Evolutionary conservation across 2,888 invertebrate genomes (phyloP).

Genomic region (Autographa pulchrina): DNA sequence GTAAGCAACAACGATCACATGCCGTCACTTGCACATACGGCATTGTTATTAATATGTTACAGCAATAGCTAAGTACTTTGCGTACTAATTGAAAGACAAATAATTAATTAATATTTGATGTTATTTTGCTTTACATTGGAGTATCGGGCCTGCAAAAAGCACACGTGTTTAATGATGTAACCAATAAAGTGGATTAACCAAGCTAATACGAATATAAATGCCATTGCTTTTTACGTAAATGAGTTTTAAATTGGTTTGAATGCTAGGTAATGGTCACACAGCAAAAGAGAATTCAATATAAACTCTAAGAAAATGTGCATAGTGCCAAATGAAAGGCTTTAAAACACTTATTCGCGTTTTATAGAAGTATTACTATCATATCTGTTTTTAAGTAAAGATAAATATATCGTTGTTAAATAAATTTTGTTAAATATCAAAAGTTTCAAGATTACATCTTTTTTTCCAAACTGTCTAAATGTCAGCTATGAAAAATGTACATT

Average conservation of each 20-base stretch:
- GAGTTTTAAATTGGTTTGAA: slow-evolving; percentile 17
- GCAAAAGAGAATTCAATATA: slow-evolving; percentile 29
- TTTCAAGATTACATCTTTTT: slow-evolving; percentile 29
- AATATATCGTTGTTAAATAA: slow-evolving; percentile 12
- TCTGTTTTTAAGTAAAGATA: slow-evolving; percentile 40
- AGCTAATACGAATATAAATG: background rate
- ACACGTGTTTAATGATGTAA: slow-evolving; percentile 43
- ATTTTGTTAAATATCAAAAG: background rate
- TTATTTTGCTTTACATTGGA: slow-evolving; percentile 21
- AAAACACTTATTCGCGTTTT: slow-evolving; percentile 55
- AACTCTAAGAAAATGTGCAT: slow-evolving; percentile 45
- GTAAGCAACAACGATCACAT: slow-evolving; percentile 42
- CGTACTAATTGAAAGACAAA: slow-evolving; percentile 11
- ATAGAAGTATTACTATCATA: slow-evolving; percentile 48
- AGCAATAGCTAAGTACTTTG: slow-evolving; percentile 32
- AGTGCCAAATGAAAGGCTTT: slow-evolving; percentile 65
- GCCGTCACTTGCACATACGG: slow-evolving; percentile 39
- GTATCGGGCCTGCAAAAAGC: slow-evolving; percentile 64
- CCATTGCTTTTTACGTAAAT: slow-evolving; percentile 17
- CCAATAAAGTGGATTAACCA: slow-evolving; percentile 3
- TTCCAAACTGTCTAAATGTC: slow-evolving; percentile 37
- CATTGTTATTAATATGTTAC: slow-evolving; percentile 12
- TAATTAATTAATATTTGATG: background rate
- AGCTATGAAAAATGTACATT: slow-evolving; percentile 39
- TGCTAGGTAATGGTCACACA: background rate